Evolutionary conservation across 2,797 vertebrate genomes (phyloP).

Genomic region (Toxotes lorentzi): DNA sequence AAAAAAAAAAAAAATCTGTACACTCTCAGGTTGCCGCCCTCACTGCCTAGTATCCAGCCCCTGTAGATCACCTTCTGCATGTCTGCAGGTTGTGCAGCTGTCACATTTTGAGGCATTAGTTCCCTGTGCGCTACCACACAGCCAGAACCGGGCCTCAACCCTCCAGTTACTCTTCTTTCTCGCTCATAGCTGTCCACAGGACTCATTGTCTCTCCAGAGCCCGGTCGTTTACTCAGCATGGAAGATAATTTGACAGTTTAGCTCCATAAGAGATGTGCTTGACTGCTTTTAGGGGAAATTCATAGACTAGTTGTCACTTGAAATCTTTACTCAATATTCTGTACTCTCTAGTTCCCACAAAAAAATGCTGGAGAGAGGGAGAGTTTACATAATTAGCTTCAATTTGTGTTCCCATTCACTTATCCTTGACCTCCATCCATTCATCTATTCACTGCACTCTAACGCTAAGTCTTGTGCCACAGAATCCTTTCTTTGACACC

Average conservation of each 20-base stretch:
- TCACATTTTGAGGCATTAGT: constrained; percentile 15
- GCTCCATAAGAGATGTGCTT: constrained; percentile 52
- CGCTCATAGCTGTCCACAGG: constrained; percentile 37
- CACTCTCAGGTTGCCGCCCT: constrained; percentile 12
- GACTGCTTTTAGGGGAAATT: constrained; percentile 56
- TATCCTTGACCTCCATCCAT: constrained; percentile 48
- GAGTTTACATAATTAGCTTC: constrained; percentile 63
- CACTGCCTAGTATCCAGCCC: constrained; percentile 6
- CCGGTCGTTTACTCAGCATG: constrained; percentile 37
- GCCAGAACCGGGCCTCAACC: constrained; percentile 27
- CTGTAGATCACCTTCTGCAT: constrained; percentile 39
- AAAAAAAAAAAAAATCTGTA: constrained; percentile 17
- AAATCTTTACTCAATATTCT: constrained; percentile 56
- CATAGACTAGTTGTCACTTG: constrained; percentile 52
- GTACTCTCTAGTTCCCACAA: constrained; percentile 24
- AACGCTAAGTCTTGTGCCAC: constrained; percentile 32
- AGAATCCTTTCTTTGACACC: constrained; percentile 36
- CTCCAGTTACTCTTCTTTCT: constrained; percentile 18
- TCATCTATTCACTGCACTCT: constrained; percentile 10
- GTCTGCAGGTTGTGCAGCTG: constrained; percentile 37
- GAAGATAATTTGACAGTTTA: constrained; percentile 61
- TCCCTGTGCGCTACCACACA: constrained; percentile 9
- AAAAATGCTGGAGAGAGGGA: constrained; percentile 36
- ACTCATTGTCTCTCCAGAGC: constrained; percentile 44
- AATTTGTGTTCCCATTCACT: constrained; percentile 55